Conservation (phyloP, 2,797 vertebrate species). For the Crenichthys baileyi region DNA sequence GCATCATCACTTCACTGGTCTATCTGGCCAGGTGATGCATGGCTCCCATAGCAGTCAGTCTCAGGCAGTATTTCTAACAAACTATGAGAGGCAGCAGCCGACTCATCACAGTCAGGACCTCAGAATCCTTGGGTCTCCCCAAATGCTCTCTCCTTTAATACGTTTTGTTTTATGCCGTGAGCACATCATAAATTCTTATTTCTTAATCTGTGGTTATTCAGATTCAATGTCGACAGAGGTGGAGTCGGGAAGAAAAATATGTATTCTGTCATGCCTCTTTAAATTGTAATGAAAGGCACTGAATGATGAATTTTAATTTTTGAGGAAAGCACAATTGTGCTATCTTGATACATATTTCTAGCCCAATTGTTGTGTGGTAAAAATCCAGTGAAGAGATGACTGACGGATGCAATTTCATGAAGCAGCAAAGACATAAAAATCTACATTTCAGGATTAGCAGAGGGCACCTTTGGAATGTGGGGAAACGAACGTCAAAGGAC, state of each 20-base stretch:
- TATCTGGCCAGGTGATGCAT: constrained; percentile 78
- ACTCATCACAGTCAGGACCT: constrained; percentile 52
- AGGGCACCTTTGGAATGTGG: constrained; percentile 51
- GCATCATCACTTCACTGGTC: constrained; percentile 75
- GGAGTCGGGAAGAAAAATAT: constrained; percentile 6
- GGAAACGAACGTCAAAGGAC: constrained; percentile 56
- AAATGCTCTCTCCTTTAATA: constrained; percentile 13
- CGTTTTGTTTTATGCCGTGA: constrained; percentile 26
- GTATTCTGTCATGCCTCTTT: constrained; percentile 14
- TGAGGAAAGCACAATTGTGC: constrained; percentile 6
- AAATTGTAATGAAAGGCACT: not conserved
- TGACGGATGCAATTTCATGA: constrained; percentile 37
- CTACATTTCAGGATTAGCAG: constrained; percentile 30
- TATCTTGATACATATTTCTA: constrained; percentile 39
- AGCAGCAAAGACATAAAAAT: constrained; percentile 35
- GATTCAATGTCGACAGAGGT: constrained; percentile 37
- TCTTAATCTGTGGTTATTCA: constrained; percentile 39
- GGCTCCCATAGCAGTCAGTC: constrained; percentile 72
- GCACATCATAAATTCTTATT: constrained; percentile 28
- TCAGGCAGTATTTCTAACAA: constrained; percentile 72
- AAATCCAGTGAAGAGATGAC: constrained; percentile 10
- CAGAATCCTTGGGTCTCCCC: constrained; percentile 51
- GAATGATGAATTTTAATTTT: constrained; percentile 11
- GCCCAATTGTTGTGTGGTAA: constrained; percentile 23
- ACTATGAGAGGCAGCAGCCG: constrained; percentile 60